Evolutionary conservation across 2,888 invertebrate genomes (phyloP), one percentile per base, ranked within the genome.

Genomic region (Deilephila elpenor): DNA sequence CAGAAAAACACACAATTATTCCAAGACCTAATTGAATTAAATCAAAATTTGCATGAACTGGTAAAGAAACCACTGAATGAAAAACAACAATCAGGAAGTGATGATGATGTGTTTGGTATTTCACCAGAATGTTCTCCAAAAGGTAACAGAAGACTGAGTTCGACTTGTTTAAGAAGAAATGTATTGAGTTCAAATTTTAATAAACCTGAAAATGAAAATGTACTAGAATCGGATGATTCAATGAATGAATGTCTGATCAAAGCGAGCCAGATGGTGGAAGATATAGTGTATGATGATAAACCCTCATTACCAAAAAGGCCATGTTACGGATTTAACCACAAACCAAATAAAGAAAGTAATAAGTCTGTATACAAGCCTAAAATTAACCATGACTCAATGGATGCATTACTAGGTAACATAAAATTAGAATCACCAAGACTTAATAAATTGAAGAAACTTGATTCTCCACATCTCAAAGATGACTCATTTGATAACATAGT

Each of bases 401-500:
- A 93, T 86, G 87, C 89, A 14, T 89, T 93, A 81, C 77, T 93
- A 25, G 89, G 86, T 74, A 90, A 87, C 80, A 91, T 93, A 56
- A 91, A 91, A 81, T 79, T 93, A 73, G 90, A 91, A 29, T 91
- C 93, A 8, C 92, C 94, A 29, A 74, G 82, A 71, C 62, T 91
- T 0, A 85, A 78, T 71, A 87, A 84, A 78, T 78, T 84, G 17
- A 90, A 89, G 75, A 91, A 89, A 75, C 81, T 77, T 84, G 84
- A 87, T 70, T 90, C 91, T 0, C 88, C 90, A 14, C 78, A 83
- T 37, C 76, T 92, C 7, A 88, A 88, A 72, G 94, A 95, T 88
- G 95, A 95, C 82, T 93, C 95, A 3, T 95, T 95, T 87, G 95
- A 95, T 78, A 91, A 83, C 80, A 85, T 94, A 74, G 86, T 95